Evolutionary conservation across 2,797 vertebrate genomes (phyloP), one percentile per base, ranked within the genome.

Genomic region (Sebastes paucispinis): DNA sequence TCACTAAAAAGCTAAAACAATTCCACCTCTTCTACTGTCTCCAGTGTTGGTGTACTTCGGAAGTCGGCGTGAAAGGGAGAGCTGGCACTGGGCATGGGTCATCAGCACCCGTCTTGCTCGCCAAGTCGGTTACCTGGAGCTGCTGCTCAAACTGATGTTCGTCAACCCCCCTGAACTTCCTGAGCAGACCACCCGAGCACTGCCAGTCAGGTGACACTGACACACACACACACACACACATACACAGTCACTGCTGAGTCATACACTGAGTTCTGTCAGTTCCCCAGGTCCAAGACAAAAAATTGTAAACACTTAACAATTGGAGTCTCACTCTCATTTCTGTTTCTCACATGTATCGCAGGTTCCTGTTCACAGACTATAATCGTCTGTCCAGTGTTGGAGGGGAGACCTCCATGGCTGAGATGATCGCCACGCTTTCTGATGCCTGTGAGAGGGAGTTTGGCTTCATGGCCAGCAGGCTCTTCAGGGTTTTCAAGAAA

Each of bases 311-410:
- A 34, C 20, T 34, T 62, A 6, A 66, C 25, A 27, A 12, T 58
- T 58, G 6, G 6, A 27, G 4, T 54, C 18, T 29, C 10, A 25
- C 8, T 20, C 18, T 50, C 22, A 59, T 60, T 68, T 75, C 10
- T 10, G 29, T 57, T 24, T 83, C 36, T 69, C 8, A 18, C 16
- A 6, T 54, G 10, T 73, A 50, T 3, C 68, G 34, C 87, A 99
- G 98, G 91, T 99, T 99, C 95, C 91, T 99, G 86, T 99, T 99
- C 88, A 99, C 98, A 0, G 98, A 99, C 90, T 99, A 99, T 91
- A 99, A 98, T 81, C 97, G 98, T 43, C 94, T 99, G 87, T 99
- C 98, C 84, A 99, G 98, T 62, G 97, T 99, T 55, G 98, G 98
- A 36, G 98, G 98, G 76, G 98, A 99, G 91, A 99, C 98, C 2